Evolutionary conservation across 2,113 vertebrate genomes (phyloP), one percentile per base, ranked within the genome.

Genomic region (Fulica atra): DNA sequence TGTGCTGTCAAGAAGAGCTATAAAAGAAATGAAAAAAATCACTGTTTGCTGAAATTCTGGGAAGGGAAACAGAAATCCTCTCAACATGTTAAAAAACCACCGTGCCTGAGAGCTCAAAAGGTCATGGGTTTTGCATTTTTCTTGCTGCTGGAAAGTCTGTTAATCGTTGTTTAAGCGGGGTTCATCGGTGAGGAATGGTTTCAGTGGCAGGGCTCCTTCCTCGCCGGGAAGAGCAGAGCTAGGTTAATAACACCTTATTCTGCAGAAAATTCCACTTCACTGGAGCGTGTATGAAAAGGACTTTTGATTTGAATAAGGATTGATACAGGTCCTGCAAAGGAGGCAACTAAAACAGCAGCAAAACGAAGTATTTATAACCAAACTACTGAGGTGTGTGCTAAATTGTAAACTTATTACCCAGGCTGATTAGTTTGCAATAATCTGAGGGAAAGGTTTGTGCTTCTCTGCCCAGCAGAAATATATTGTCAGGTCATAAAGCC

Each of bases 191-290:
- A 95, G 86, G 91, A 96, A 95, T 36, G 69, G 44, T 91, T 87
- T 66, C 92, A 9, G 81, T 8, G 59, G 70, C 24, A 89, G 94
- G 81, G 93, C 91, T 97, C 29, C 8, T 79, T 92, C 97, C n/a
- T n/a, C n/a, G 16, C 88, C 10, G 31, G 54, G 74, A 94, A 86
- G 92, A 7, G 78, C 38, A 2, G 92, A 96, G 91, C 97, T 94
- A 72, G 95, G 97, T 98, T 98, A 98, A 98, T 98, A 97, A 97
- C 97, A 97, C 93, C 97, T 98, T 96, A 97, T 98, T 97, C 97
- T 97, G 97, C 97, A 98, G 97, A 96, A 98, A 98, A 98, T 98
- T 96, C 97, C 97, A 96, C 97, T 97, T 95, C 97, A 97, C 61
- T 98, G 97, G 95, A 98, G 97, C 98, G 80, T 97, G 96, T 95